Evolutionary conservation across 2,113 vertebrate species (phyloP).

Genomic region (Hippocampus barbouri): DNA sequence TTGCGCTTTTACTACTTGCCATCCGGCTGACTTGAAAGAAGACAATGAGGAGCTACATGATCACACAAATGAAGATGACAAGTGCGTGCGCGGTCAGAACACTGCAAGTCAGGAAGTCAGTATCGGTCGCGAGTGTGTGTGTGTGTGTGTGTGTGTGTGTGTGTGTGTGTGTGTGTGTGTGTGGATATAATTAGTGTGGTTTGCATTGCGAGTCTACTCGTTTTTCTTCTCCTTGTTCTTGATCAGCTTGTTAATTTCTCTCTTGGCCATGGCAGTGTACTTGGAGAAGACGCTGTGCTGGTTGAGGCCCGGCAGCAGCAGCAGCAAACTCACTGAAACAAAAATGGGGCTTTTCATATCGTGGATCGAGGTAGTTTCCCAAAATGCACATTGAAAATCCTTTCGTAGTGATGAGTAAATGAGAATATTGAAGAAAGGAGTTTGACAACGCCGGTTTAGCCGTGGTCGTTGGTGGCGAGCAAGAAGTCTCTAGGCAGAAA

Average conservation of each 20-base stretch:
- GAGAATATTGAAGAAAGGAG: too few relatives aligned
- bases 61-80: background rate
- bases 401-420: too few relatives aligned
- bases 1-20: background rate
- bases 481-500: too few relatives aligned
- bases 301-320: conserved; percentile 93
- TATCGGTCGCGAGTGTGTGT: background rate
- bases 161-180: background rate
- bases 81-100: background rate
- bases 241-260: conserved; percentile 95
- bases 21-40: background rate
- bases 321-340: conserved; percentile 80
- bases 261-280: conserved; percentile 90
- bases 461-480: too few relatives aligned
- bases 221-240: conserved; percentile 99
- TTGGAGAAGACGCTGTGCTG: conserved; percentile 91
- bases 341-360: background rate
- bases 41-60: background rate
- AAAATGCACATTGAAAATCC: background rate
- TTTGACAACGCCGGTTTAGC: too few relatives aligned
- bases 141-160: background rate
- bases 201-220: conserved; percentile 69
- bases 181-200: background rate
- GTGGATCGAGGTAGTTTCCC: too few relatives aligned
- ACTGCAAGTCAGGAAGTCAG: background rate